Evolutionary conservation across 2,888 invertebrate genomes (phyloP), one percentile per base, ranked within the genome.

Genomic region (Rhagium mordax): DNA sequence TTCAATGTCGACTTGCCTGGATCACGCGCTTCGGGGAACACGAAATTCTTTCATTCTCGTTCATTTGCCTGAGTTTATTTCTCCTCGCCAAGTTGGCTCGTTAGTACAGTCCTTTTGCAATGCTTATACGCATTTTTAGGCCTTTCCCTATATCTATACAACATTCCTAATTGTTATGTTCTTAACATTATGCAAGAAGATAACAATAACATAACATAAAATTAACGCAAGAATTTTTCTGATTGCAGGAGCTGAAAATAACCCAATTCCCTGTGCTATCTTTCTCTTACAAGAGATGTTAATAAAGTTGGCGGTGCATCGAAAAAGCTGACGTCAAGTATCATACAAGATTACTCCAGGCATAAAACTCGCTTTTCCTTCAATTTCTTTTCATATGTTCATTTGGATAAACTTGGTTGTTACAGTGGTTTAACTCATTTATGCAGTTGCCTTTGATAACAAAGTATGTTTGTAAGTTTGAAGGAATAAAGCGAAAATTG

Each of bases 21-120:
- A 80, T 81, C 80, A 79, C 76, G 77, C 75, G 81, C 81, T 81
- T 70, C 73, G 74, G 72, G 76, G 78, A 74, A 80, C 80, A 78
- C 81, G 76, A 81, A 80, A 80, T 82, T 82, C 81, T 82, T 82
- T 82, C 82, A 82, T 82, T 80, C 79, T 79, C 79, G 79, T 79
- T 80, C 79, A 78, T 75, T 80, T 79, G 78, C 78, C 77, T n/a
- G 57, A 59, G 68, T 68, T 67, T 67, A 59, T 68, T 33, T 59
- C 49, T 27, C 47, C 6, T 24, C 8, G 8, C 57, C 8, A 55
- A 68, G 60, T 15, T 59, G 47, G 60, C 59, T 68, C 4, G 13
- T 18, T 61, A 61, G 61, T 29, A 61, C 51, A 51, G 18, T 51
- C 15, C 8, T 51, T 18, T 51, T 51, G 41, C 10, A 41, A 41